Evolutionary conservation across 2,113 vertebrate species (phyloP).

Genomic region (Lampris incognitus): DNA sequence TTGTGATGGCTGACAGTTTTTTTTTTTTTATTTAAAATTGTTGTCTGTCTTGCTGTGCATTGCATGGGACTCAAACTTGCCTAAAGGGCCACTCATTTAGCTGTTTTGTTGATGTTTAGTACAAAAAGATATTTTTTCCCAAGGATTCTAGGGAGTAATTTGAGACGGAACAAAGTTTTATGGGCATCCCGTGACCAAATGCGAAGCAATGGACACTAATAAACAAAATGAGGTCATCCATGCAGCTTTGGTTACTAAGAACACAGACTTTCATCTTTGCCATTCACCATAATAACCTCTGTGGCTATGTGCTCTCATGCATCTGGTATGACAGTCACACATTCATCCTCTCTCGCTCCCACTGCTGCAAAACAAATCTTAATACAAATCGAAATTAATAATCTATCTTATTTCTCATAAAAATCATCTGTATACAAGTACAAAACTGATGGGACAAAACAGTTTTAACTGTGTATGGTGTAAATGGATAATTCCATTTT

Average conservation of each 20-base stretch:
- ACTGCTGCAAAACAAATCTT: too few relatives aligned
- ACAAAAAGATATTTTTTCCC: neutral
- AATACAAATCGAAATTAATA: too few relatives aligned
- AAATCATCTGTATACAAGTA: neutral
- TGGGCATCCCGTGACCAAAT: neutral
- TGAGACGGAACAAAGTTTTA: neutral
- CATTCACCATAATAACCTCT: too few relatives aligned
- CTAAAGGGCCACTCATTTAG: conserved; percentile 1
- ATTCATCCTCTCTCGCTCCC: too few relatives aligned
- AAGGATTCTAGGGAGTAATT: neutral
- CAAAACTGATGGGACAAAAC: too few relatives aligned
- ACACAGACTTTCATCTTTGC: neutral
- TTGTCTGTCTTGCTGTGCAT: neutral
- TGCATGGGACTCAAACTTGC: neutral
- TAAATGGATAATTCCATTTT: too few relatives aligned
- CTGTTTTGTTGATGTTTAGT: neutral
- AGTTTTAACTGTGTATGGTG: too few relatives aligned
- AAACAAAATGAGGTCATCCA: neutral
- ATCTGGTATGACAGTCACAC: too few relatives aligned
- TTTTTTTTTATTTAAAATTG: neutral
- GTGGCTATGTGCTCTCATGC: too few relatives aligned
- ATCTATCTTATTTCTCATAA: neutral
- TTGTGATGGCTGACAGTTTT: neutral
- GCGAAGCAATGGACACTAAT: neutral
- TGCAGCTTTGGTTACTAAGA: neutral